Evolutionary conservation across 2,888 invertebrate species (phyloP), one percentile per base, ranked within the genome.

Genomic region (Isoperla grammatica): DNA sequence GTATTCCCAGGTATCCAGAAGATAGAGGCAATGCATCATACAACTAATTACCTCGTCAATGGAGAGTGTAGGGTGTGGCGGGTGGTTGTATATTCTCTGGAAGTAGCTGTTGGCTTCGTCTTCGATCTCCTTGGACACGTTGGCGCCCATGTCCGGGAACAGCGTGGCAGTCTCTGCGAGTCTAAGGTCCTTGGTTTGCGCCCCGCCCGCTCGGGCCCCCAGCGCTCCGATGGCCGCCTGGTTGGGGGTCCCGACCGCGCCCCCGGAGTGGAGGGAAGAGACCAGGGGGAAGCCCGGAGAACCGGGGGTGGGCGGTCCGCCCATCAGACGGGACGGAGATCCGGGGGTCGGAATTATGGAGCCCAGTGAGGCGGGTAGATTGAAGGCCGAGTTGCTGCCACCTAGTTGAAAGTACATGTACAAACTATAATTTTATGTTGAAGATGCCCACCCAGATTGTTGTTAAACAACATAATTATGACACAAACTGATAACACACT

Each of bases 91-190:
- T 69, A 99, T 98, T 65, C 95, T 83, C 76, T 99, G 97, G 74
- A 99, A 99, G 72, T 98, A 99, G 56, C 94, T 88, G 73, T 99
- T 99, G 0, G 98, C 99, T 78, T 99, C 98, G 72, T 98, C 97
- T 74, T 99, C 99, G 43, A 98, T 91, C 71, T 98, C 98, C 74
- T 95, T 95, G 0, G 94, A 88, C 6, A 95, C 90, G 60, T 83
- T 86, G 63, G 83, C 86, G 65, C 86, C 82, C 70, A 91, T 84
- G 68, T 95, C 94, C 0, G 88, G 86, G 70, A 91, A 90, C 48
- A 88, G 79, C 57, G 82, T 81, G 2, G 76, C 71, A n/a, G 75
- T 73, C 37, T 53, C 53, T 9, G 53, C 15, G 39, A 53, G 37
- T 37, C 53, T 2, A 12, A 50, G 49, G 23, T 63, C 61, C 2